A percentile compares a stretch with the other conserved stretches of the same genome.
Conservation (phyloP, 2,113 vertebrate genomes). For the Lanius ludovicianus region DNA sequence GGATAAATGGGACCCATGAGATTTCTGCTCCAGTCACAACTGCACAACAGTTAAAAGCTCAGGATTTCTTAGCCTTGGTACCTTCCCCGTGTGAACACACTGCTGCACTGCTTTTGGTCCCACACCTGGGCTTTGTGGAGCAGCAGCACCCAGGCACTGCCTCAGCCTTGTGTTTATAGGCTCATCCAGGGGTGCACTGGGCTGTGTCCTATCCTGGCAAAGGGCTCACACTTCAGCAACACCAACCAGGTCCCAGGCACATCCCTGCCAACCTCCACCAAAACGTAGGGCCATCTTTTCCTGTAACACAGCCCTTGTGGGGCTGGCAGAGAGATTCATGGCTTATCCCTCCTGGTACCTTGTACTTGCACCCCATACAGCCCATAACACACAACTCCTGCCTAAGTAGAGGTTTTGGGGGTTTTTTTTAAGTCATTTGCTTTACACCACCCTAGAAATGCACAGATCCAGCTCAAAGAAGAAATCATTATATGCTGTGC, state of each 20-base stretch:
- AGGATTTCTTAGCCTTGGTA: neutral
- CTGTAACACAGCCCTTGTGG: neutral
- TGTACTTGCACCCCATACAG: neutral
- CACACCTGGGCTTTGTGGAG: rapidly evolving
- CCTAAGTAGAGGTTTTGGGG: neutral
- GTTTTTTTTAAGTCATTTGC: neutral
- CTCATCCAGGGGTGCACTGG: neutral
- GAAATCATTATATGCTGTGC: neutral
- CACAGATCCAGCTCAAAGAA: neutral
- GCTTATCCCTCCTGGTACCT: neutral
- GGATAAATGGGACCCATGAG: neutral
- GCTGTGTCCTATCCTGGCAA: neutral
- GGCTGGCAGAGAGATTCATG: rapidly evolving
- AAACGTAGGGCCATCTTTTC: neutral
- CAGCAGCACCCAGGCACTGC: neutral
- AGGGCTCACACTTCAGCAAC: neutral
- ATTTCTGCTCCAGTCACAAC: neutral
- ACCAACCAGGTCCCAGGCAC: neutral
- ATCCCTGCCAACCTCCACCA: neutral
- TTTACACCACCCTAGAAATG: neutral
- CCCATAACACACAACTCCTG: neutral
- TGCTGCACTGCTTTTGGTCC: neutral
- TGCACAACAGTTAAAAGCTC: neutral
- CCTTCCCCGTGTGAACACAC: rapidly evolving
- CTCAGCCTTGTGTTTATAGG: rapidly evolving